Conservation (phyloP, 2,888 invertebrate species). For the Drosophila hamatofila region DNA sequence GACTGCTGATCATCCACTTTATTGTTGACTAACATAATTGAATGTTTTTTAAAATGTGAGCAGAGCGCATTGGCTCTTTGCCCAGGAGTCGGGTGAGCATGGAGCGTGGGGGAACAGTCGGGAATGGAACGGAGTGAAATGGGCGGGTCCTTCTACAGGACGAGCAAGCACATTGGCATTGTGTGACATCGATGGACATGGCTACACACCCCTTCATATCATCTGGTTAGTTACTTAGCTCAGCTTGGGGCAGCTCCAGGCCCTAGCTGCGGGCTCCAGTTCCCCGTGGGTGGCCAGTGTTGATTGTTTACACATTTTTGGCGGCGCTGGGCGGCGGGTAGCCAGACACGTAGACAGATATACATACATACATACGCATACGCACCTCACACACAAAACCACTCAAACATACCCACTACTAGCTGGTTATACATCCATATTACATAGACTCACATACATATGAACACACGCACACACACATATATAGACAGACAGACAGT, state of each 20-base stretch:
- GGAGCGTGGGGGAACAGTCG: neutral
- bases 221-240: conserved; percentile 44
- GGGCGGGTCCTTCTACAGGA: neutral
- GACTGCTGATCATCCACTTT: conserved; percentile 50
- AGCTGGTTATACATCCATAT: conserved; percentile 31
- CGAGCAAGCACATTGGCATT: conserved; percentile 18
- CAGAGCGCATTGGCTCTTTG: conserved; percentile 5
- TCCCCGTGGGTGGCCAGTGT: conserved; percentile 65
- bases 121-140: neutral
- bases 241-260: conserved; percentile 23
- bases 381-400: conserved; percentile 4
- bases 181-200: conserved; percentile 59
- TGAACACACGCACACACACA: neutral
- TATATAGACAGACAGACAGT: conserved; percentile 3
- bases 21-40: conserved; percentile 75
- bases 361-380: conserved; percentile 13
- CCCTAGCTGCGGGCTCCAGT: conserved; percentile 9
- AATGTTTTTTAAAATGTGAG: conserved; percentile 58
- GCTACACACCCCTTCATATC: conserved; percentile 45
- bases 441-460: conserved; percentile 13
- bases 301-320: conserved; percentile 80
- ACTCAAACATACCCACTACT: conserved; percentile 46
- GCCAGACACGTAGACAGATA: conserved; percentile 32
- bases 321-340: conserved; percentile 52
- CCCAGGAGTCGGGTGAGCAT: neutral